A percentile compares a stretch with the other conserved stretches of the same genome.
Evolutionary conservation across 2,888 invertebrate genomes (phyloP).

Genomic region (Himalopsyche kuldschensis): DNA sequence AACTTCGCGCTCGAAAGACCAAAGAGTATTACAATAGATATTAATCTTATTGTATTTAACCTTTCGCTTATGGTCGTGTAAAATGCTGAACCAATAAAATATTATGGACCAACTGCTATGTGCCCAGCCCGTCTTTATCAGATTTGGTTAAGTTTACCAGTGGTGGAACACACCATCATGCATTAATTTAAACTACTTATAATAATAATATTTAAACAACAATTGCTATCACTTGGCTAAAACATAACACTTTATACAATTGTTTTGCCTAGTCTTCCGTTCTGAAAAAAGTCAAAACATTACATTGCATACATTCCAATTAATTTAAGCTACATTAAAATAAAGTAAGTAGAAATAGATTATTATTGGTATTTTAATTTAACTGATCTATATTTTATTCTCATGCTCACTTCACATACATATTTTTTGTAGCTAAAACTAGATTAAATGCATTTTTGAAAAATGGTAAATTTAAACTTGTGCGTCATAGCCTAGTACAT

Average conservation of each 20-base stretch:
- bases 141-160: slow-evolving; percentile 14
- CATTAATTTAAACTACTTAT: neutral
- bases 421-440: too few species aligned
- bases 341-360: too few species aligned
- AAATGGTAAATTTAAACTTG: too few species aligned
- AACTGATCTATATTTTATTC: too few species aligned
- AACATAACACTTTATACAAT: neutral
- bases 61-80: slow-evolving; percentile 39
- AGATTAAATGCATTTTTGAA: too few species aligned
- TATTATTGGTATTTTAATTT: too few species aligned
- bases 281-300: neutral
- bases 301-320: too few species aligned
- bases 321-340: too few species aligned
- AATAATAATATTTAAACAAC: neutral
- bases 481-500: too few species aligned
- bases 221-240: neutral
- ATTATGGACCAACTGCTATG: slow-evolving; percentile 34
- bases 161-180: neutral
- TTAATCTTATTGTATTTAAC: slow-evolving; percentile 40
- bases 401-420: too few species aligned
- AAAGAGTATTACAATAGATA: slow-evolving; percentile 39
- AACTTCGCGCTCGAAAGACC: slow-evolving; percentile 12
- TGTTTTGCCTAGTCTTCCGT: neutral
- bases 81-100: slow-evolving; percentile 39
- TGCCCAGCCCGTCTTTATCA: slow-evolving; percentile 32